Conservation (phyloP, 1,140 invertebrate species). For the Zaprionus nigranus region DNA sequence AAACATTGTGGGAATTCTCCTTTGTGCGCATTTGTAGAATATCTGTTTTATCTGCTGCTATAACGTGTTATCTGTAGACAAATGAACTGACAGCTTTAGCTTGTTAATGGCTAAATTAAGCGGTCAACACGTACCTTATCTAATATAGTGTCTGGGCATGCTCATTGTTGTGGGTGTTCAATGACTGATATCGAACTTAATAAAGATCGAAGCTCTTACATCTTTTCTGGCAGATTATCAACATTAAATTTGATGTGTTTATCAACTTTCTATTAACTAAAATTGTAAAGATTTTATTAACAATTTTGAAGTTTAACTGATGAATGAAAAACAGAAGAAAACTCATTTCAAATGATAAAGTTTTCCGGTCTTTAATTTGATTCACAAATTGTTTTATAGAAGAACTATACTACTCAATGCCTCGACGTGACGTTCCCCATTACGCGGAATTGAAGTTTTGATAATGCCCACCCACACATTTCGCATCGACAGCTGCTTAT, state of each 20-base stretch:
- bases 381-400: too few species aligned
- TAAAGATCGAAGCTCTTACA: too few species aligned
- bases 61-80: slow-evolving; percentile 11
- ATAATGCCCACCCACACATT: slow-evolving; percentile 2
- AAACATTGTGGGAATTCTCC: neutral
- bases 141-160: neutral
- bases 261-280: too few species aligned
- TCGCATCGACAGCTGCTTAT: slow-evolving; percentile 4
- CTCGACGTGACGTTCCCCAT: too few species aligned
- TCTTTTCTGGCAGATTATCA: too few species aligned
- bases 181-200: neutral
- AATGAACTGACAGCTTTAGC: slow-evolving; percentile 7
- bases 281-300: too few species aligned
- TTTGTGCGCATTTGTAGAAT: slow-evolving; percentile 5
- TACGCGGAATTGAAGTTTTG: neutral
- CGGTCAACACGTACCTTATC: neutral
- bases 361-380: too few species aligned
- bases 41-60: neutral
- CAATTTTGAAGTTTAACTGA: too few species aligned
- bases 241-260: too few species aligned
- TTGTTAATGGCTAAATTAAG: slow-evolving; percentile 13
- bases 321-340: too few species aligned
- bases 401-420: too few species aligned
- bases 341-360: too few species aligned
- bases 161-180: neutral